These are phyloP conservation scores for Spheniscus mendiculus DNA, from an alignment of 2,113 vertebrate genomes.

Conservation along the genomic window DNA sequence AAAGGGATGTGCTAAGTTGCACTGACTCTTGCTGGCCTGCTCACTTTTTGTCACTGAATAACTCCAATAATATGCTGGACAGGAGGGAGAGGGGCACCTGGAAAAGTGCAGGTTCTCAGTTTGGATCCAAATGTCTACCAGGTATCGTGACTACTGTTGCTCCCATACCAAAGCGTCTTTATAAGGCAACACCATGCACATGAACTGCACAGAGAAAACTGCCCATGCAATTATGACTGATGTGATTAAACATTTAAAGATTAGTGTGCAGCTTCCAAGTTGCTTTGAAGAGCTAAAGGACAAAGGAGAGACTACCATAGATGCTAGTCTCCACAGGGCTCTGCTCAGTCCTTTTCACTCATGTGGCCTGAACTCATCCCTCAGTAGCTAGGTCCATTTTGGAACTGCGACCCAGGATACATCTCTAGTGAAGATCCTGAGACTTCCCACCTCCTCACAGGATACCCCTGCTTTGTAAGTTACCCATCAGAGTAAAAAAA, in stretches of 20 bases:
- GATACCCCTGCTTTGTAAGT: neutral
- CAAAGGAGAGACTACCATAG: neutral
- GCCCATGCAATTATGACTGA: neutral
- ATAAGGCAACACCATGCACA: accelerated
- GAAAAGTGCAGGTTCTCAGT: neutral
- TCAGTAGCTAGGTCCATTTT: neutral
- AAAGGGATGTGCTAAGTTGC: neutral
- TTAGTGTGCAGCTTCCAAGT: neutral
- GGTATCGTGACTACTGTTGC: neutral
- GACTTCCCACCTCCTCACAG: neutral
- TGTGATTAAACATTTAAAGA: neutral
- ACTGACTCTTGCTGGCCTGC: neutral
- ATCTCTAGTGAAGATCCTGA: neutral
- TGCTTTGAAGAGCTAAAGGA: neutral
- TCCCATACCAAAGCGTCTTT: neutral
- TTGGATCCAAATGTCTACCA: neutral
- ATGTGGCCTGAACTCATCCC: neutral
- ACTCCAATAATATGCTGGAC: accelerated
- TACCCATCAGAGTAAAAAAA: neutral
- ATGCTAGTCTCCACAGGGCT: neutral
- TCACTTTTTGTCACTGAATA: neutral
- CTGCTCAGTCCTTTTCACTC: neutral
- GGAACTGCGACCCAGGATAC: neutral
- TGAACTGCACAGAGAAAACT: neutral
- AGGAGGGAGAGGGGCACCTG: neutral